A percentile compares a stretch with the other conserved stretches of the same genome.
These are phyloP conservation scores for Coleophora deauratella DNA, from an alignment of 2,888 invertebrate genomes.

Conservation along the genomic window DNA sequence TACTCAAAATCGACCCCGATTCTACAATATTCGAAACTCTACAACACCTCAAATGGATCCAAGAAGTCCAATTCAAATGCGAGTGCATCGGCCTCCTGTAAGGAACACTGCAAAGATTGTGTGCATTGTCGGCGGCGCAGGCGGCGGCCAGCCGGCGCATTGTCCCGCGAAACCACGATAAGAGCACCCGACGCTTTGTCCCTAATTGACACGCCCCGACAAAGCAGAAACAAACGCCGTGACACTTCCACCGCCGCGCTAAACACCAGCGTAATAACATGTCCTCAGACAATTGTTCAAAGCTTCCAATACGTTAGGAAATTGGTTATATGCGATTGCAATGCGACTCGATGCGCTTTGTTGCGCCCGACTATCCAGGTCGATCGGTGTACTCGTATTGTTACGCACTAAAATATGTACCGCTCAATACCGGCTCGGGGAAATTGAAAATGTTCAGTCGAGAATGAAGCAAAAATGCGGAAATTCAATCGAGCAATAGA, in stretches of 20 bases:
- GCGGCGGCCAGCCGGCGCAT: conserved; percentile 37
- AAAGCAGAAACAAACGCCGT: conserved; percentile 66
- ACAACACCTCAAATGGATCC: conserved; percentile 28
- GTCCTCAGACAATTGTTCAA: conserved; percentile 64
- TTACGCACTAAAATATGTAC: conserved; percentile 23
- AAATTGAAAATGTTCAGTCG: conserved; percentile 36
- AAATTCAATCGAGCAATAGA: conserved; percentile 46
- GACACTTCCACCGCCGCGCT: conserved; percentile 53
- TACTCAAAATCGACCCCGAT: too few relatives aligned
- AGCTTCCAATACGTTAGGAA: conserved; percentile 63
- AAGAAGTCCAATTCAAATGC: conserved; percentile 49
- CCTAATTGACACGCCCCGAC: conserved; percentile 66
- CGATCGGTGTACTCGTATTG: conserved; percentile 3
- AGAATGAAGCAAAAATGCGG: conserved; percentile 26
- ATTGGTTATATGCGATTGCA: conserved; percentile 54
- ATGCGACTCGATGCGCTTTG: conserved; percentile 26
- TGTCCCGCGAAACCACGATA: conserved; percentile 37
- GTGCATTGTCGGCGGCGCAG: conserved; percentile 53
- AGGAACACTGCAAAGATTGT: conserved; percentile 61
- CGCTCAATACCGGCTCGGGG: conserved; percentile 6
- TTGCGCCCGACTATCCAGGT: conserved; percentile 7
- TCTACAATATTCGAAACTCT: conserved; percentile 17
- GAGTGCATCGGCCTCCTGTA: conserved; percentile 62
- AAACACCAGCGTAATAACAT: conserved; percentile 65
- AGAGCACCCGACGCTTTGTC: conserved; percentile 51